Evolutionary conservation across 2,797 vertebrate genomes (phyloP).

Genomic region (Typhlichthys eigenmanni): DNA sequence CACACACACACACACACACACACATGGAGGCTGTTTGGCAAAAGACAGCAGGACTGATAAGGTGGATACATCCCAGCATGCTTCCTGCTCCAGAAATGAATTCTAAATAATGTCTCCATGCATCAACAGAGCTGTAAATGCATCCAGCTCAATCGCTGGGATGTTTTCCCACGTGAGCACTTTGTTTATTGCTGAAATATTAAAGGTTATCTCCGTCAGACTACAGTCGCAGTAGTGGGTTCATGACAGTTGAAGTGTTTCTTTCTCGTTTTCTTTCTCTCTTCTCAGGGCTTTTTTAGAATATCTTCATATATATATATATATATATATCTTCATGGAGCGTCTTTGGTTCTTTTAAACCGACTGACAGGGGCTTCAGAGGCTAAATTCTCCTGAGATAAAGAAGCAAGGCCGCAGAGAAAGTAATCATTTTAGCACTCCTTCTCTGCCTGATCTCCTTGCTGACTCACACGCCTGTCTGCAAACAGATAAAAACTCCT

Average conservation of each 20-base stretch:
- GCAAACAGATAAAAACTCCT: constrained; percentile 50
- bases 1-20: too few relatives aligned
- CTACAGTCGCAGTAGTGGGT: constrained; percentile 18
- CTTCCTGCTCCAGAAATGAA: constrained; percentile 42
- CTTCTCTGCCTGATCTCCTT: constrained; percentile 57
- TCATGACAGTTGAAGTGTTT: constrained; percentile 35
- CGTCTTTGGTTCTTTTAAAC: constrained; percentile 61
- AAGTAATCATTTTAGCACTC: constrained; percentile 70
- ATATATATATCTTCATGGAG: constrained; percentile 56
- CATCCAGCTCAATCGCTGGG: constrained; percentile 30
- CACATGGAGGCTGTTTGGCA: constrained; percentile 31
- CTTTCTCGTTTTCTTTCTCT: constrained; percentile 2
- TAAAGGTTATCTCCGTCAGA: constrained; percentile 17
- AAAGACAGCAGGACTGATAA: constrained; percentile 19
- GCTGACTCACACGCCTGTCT: constrained; percentile 42
- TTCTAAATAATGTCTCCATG: constrained; percentile 52
- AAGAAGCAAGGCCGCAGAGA: constrained; percentile 52
- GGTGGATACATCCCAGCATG: constrained; percentile 35
- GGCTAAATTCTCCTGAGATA: constrained; percentile 58
- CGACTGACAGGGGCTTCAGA: constrained; percentile 58
- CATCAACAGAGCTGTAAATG: constrained; percentile 27
- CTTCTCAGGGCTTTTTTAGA: constrained; percentile 24
- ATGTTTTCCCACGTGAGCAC: constrained; percentile 22
- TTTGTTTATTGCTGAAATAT: constrained; percentile 36
- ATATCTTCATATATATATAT: constrained; percentile 33